Evolutionary conservation across 2,797 vertebrate genomes (phyloP).

Genomic region (Hippoglossus hippoglossus): DNA sequence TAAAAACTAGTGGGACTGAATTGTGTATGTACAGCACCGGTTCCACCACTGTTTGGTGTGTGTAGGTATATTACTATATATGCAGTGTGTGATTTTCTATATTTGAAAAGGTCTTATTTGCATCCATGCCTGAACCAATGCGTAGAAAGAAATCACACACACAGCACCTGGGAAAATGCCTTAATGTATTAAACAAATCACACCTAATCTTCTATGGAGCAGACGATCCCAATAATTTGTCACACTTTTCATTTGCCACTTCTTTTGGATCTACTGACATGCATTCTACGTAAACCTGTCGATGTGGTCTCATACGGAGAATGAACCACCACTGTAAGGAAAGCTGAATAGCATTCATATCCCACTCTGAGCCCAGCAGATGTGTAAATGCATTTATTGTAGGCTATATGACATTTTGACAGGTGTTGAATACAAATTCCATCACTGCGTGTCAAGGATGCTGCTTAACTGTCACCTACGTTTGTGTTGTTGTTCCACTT

Average conservation of each 20-base stretch:
- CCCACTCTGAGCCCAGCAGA: slow-evolving; percentile 31
- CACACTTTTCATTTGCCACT: slow-evolving; percentile 51
- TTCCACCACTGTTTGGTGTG: slow-evolving; percentile 15
- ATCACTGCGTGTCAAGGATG: slow-evolving; percentile 55
- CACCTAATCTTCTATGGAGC: slow-evolving; percentile 54
- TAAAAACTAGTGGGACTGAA: slow-evolving; percentile 17
- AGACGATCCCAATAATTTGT: slow-evolving; percentile 46
- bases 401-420: slow-evolving; percentile 58
- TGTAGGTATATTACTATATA: slow-evolving; percentile 24
- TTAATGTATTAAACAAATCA: slow-evolving; percentile 66
- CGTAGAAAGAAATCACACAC: slow-evolving; percentile 43
- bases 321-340: slow-evolving; percentile 1
- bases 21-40: slow-evolving; percentile 5
- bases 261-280: slow-evolving; percentile 34
- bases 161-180: slow-evolving; percentile 31
- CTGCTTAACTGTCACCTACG: slow-evolving; percentile 49
- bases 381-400: slow-evolving; percentile 72
- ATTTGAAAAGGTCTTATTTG: slow-evolving; percentile 66
- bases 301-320: slow-evolving; percentile 21
- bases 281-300: slow-evolving; percentile 25
- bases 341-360: slow-evolving; percentile 16
- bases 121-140: slow-evolving; percentile 47
- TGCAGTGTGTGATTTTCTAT: slow-evolving; percentile 42
- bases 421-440: slow-evolving; percentile 63
- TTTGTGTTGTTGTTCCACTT: slow-evolving; percentile 31